phyloP scores from a whole-genome alignment of 1,140 invertebrate species.

The Drosophila repletoides region DNA sequence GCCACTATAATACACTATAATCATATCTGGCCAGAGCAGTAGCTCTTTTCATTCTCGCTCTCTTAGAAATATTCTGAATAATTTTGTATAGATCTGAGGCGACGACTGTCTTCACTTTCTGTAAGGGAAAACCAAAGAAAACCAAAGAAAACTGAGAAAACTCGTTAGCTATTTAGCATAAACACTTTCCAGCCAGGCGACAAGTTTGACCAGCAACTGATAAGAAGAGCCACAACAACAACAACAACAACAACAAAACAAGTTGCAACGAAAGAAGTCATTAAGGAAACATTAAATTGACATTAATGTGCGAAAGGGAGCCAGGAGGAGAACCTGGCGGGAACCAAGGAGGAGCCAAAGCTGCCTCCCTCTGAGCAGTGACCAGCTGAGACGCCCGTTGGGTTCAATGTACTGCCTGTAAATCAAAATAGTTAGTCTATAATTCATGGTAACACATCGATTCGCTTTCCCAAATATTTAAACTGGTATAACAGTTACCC shows the following conservation, averaged over 20 bases:
- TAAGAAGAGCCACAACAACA: constrained; percentile 50
- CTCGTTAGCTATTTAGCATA: constrained; percentile 80
- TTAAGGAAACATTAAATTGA: constrained; percentile 82
- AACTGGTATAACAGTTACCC: constrained; percentile 72
- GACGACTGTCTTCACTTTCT: constrained; percentile 50
- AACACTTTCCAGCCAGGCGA: constrained; percentile 71
- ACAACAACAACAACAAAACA: constrained; percentile 26
- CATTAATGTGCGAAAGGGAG: constrained; percentile 59
- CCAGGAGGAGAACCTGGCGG: background rate
- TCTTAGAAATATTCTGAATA: background rate
- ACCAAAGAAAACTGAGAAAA: too few species aligned
- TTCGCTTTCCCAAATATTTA: constrained; percentile 55
- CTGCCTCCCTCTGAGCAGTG: too few species aligned
- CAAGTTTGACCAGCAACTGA: constrained; percentile 74
- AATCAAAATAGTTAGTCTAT: constrained; percentile 65
- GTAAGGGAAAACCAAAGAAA: too few species aligned
- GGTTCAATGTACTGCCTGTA: constrained; percentile 53
- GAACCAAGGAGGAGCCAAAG: too few species aligned
- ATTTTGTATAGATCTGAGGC: constrained; percentile 17
- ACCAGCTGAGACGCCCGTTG: too few species aligned
- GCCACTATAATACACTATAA: background rate
- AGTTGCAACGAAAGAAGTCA: constrained; percentile 76
- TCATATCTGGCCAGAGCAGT: constrained; percentile 19
- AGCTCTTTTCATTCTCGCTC: constrained; percentile 4
- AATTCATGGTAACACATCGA: constrained; percentile 64